Evolutionary conservation across 2,888 invertebrate species (phyloP), one percentile per base, ranked within the genome.

Genomic region (Agrochola macilenta): DNA sequence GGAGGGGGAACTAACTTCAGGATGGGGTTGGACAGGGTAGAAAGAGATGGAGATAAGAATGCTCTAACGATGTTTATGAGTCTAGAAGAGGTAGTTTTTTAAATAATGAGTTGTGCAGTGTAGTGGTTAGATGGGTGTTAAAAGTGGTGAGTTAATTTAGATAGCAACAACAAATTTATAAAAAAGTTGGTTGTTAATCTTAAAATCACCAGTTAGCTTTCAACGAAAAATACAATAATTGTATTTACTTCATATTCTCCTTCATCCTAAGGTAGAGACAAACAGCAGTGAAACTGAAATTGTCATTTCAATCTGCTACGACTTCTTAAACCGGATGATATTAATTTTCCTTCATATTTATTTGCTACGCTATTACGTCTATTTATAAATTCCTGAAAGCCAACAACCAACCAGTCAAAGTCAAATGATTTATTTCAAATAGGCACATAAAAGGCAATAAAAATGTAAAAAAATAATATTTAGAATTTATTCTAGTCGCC

Each of bases 21-120:
- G n/a, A n/a, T n/a, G n/a, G n/a, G n/a, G n/a, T n/a, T 60, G 72
- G 63, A 77, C 83, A 68, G 17, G 30, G n/a, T 14, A 35, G 83
- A 83, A 11, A 75, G 78, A 78, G 78, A 68, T 35, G 83, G 39
- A n/a, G 20, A 69, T 60, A 46, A 58, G 64, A 54, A 49, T 54
- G 58, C 11, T 63, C 35, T 60, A 39, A 43, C n/a, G 23, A 64
- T 43, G 46, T 30, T 43, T 81, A 60, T 71, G 73, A 77, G 52
- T 14, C 30, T 2, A 2, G n/a, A 23, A 61, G 12, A 52, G 17
- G 5, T 23, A 12, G 3, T 26, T 64, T 52, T 46, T 54, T 17
- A 26, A 52, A 76, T 65, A 35, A 64, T 52, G n/a, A 26, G 20
- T 39, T 3, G 14, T 14, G 52, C 14, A 68, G 68, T 23, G 68